Evolutionary conservation across 2,797 vertebrate genomes (phyloP), one percentile per base, ranked within the genome.

Genomic region (Pangasius macronema): DNA sequence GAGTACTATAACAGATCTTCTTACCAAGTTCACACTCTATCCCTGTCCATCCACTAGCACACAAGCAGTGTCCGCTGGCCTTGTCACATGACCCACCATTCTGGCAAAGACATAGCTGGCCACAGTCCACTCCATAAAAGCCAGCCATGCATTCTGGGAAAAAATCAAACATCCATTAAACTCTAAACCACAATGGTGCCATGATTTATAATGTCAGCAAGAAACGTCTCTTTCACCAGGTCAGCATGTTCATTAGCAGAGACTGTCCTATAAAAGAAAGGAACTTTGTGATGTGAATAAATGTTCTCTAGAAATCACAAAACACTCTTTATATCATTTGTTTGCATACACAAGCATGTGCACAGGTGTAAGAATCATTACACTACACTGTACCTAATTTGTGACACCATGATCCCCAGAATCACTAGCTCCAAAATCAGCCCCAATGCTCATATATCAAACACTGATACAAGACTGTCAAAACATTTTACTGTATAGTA

Each of bases 11-110:
- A 8, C 42, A 73, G 70, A 59, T 42, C 76, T 11, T 79, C 94
- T 95, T 88, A 97, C 97, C 96, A 27, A 91, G 90, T 90, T 97
- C 96, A 0, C 97, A 97, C 82, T 95, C 95, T 89, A 93, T 88
- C 70, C 97, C 97, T 0, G 88, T 92, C 96, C 97, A 97, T 0
- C 97, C 97, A 1, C 85, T 86, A 0, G 89, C 92, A 77, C 97
- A 97, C 0, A 83, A 10, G 0, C 97, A 97, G 70, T 36, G 87
- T 11, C 97, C 97, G 0, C 92, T 95, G 89, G 87, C 27, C 0
- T 94, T 94, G 91, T 97, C 93, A 1, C 97, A 97, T 0, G 72
- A 92, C 85, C 94, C 96, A 0, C 95, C 95, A 0, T 97, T 95
- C 46, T 85, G 96, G 90, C 97, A 97, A 22, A 96, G 91, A 87